phyloP scores from a whole-genome alignment of 2,797 vertebrate species.

The Halcyon badia region DNA sequence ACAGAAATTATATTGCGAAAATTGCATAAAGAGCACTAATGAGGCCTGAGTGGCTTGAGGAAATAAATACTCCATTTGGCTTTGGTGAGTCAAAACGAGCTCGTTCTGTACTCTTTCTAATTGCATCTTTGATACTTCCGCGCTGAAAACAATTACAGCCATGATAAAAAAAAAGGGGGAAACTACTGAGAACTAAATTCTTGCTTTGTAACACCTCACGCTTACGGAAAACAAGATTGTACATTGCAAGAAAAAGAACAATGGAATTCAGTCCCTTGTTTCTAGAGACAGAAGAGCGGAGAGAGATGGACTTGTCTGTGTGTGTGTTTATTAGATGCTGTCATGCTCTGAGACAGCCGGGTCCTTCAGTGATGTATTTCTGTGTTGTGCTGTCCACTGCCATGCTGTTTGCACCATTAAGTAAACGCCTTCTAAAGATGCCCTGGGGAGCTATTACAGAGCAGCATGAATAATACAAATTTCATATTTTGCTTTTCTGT shows the following conservation, averaged over 20 bases:
- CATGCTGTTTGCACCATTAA: conserved; percentile 70
- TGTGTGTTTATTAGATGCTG: neutral
- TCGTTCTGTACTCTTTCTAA: neutral
- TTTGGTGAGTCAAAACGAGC: neutral
- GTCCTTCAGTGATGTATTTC: conserved; percentile 40
- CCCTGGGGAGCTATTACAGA: conserved; percentile 63
- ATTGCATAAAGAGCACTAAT: neutral
- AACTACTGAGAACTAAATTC: neutral
- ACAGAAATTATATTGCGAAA: neutral
- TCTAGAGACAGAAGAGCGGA: neutral
- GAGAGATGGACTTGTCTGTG: too few species aligned
- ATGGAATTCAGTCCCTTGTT: neutral
- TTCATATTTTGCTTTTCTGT: conserved; percentile 58
- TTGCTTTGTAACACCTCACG: neutral
- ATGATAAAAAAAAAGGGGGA: neutral
- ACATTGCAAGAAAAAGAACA: neutral
- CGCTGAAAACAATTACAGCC: neutral
- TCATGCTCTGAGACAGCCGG: neutral
- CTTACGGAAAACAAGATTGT: neutral
- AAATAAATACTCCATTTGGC: conserved; percentile 21
- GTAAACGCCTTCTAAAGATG: conserved; percentile 57
- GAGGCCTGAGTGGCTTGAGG: neutral
- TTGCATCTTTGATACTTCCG: neutral
- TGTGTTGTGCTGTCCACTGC: conserved; percentile 50
- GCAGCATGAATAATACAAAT: conserved; percentile 47